These are phyloP conservation scores for Fundulus diaphanus DNA, from an alignment of 2,797 vertebrate genomes.

Conservation along the genomic window DNA sequence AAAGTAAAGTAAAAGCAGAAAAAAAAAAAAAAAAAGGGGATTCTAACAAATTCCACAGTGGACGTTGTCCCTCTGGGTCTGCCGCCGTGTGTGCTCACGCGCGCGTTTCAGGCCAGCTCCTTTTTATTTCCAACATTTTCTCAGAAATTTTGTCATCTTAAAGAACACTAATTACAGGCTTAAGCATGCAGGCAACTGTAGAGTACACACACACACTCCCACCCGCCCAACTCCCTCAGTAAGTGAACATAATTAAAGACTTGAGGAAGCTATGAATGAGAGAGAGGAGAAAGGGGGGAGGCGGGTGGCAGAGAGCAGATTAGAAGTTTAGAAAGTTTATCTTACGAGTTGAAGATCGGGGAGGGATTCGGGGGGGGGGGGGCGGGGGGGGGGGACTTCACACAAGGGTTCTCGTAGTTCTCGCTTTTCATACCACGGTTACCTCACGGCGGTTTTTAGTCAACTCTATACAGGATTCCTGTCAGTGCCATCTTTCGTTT, in stretches of 20 bases:
- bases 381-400: constrained; percentile 48
- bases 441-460: not conserved
- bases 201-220: constrained; percentile 56
- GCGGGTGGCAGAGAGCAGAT: constrained; percentile 46
- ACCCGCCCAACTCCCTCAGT: constrained; percentile 63
- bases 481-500: not conserved
- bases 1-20: too few relatives aligned
- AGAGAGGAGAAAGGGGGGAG: constrained; percentile 36
- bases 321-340: constrained; percentile 67
- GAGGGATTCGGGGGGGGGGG: constrained; percentile 44
- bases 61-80: not conserved
- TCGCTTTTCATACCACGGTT: constrained; percentile 18
- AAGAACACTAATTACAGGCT: constrained; percentile 79
- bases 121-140: constrained; percentile 66
- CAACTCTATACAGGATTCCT: not conserved
- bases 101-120: constrained; percentile 45
- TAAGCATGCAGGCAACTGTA: constrained; percentile 62
- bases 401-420: not conserved
- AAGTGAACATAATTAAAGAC: constrained; percentile 75
- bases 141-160: constrained; percentile 75
- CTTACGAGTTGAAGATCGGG: constrained; percentile 36
- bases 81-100: constrained; percentile 10
- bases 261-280: constrained; percentile 67
- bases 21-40: constrained; percentile 25
- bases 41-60: constrained; percentile 15